A percentile compares a stretch with the other conserved stretches of the same genome.
Conservation (phyloP, 2,888 invertebrate species). For the Steinernema hermaphroditum region DNA sequence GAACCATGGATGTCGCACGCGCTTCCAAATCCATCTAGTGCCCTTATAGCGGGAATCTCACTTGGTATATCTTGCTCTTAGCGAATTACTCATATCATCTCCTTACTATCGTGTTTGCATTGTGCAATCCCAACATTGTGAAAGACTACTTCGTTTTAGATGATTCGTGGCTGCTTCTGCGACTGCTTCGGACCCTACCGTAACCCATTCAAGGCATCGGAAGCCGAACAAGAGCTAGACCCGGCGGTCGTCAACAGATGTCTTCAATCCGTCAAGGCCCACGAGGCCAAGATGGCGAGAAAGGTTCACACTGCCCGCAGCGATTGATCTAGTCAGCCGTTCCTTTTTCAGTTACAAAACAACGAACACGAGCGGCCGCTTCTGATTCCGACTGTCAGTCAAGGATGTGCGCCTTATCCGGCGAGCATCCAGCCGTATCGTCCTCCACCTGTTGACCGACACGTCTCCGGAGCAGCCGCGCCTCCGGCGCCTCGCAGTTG, state of each 20-base stretch:
- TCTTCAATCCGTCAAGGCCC: constrained; percentile 40
- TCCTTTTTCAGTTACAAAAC: background rate
- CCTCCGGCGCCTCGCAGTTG: constrained; percentile 27
- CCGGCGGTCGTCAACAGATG: constrained; percentile 45
- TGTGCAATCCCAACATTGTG: too few species aligned
- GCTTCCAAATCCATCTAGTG: background rate
- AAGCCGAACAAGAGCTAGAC: constrained; percentile 35
- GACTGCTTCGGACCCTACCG: constrained; percentile 51
- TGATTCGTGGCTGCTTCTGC: constrained; percentile 50
- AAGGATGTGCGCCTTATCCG: constrained; percentile 39
- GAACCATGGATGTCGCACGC: background rate
- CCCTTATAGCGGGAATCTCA: background rate
- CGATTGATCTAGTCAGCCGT: background rate
- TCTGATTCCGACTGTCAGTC: constrained; percentile 44
- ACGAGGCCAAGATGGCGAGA: constrained; percentile 42
- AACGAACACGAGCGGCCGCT: constrained; percentile 36
- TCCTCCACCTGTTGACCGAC: constrained; percentile 22
- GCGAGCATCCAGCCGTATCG: constrained; percentile 9
- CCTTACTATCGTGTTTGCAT: too few species aligned
- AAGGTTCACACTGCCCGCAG: background rate
- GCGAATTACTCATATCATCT: too few species aligned
- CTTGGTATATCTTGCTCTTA: background rate
- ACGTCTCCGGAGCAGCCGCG: background rate
- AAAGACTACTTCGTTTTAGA: constrained; percentile 33
- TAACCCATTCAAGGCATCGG: constrained; percentile 38